Percentiles rank a stretch among this genome's conserved stretches.
These are phyloP conservation scores for Pemphigus obesinymphae DNA, from an alignment of 1,140 invertebrate species.

Conservation along the genomic window DNA sequence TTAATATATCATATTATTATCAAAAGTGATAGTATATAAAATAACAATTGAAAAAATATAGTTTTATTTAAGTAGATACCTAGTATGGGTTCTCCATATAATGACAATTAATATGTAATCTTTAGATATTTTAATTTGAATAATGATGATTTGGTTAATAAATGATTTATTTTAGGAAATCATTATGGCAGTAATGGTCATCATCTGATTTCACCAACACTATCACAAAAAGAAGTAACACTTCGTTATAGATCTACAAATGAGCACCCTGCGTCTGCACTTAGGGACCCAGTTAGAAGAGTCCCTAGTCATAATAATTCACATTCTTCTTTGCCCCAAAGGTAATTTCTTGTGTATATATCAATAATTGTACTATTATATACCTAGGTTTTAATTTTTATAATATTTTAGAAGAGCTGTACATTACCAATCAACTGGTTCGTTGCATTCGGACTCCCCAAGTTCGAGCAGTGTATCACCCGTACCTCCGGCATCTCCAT, in stretches of 20 bases:
- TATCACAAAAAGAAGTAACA: conserved; percentile 42
- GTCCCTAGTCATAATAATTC: conserved; percentile 48
- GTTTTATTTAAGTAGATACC: no score
- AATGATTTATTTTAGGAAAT: background rate
- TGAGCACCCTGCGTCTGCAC: conserved; percentile 41
- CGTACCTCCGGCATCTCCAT: conserved; percentile 66
- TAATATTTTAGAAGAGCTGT: conserved; percentile 59
- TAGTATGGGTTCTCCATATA: no score
- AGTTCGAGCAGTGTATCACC: conserved; percentile 77
- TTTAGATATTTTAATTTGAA: no score
- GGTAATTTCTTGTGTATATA: conserved; percentile 41
- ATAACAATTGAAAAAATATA: no score
- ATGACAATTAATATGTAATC: no score
- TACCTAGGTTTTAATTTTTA: background rate
- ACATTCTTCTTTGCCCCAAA: conserved; percentile 47
- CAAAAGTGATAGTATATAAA: no score
- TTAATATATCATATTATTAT: no score
- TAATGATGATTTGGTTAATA: no score
- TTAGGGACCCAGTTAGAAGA: conserved; percentile 46
- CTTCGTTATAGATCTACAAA: conserved; percentile 44
- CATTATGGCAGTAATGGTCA: conserved; percentile 27
- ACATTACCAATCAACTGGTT: conserved; percentile 79
- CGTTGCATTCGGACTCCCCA: conserved; percentile 76
- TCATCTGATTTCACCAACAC: conserved; percentile 20
- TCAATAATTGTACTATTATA: background rate